A percentile compares a stretch with the other conserved stretches of the same genome.
phyloP scores from a whole-genome alignment of 2,888 invertebrate species.

The Scotopteryx bipunctaria region DNA sequence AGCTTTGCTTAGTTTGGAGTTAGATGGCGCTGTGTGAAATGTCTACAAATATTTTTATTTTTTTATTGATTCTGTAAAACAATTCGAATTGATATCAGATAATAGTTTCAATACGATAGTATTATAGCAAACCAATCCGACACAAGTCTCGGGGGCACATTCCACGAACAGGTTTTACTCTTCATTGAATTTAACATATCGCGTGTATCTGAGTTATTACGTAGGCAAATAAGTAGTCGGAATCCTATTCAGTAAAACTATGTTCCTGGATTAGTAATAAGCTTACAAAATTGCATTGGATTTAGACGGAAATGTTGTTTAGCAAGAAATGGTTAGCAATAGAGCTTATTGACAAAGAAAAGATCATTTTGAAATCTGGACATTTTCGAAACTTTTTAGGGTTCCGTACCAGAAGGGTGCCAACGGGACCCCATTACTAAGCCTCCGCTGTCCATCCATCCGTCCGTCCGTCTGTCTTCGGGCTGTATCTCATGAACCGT shows the following conservation, averaged over 20 bases:
- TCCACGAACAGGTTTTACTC: slow-evolving; percentile 34
- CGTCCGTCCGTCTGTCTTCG: too few relatives aligned
- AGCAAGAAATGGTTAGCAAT: neutral
- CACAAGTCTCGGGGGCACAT: slow-evolving; percentile 31
- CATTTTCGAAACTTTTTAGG: too few relatives aligned
- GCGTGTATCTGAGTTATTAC: slow-evolving; percentile 18
- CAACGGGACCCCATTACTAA: too few relatives aligned
- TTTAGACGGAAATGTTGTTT: slow-evolving; percentile 1
- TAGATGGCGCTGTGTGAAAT: too few relatives aligned
- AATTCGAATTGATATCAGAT: slow-evolving; percentile 2
- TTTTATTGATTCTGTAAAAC: neutral
- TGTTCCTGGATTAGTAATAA: neutral
- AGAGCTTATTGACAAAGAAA: too few relatives aligned
- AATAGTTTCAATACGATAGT: neutral
- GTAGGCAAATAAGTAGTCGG: slow-evolving; percentile 11
- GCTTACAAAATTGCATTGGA: slow-evolving; percentile 3
- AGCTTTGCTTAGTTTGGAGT: too few relatives aligned
- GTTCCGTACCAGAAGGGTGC: too few relatives aligned
- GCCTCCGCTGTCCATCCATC: too few relatives aligned
- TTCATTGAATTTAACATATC: slow-evolving; percentile 27
- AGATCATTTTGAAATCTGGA: too few relatives aligned
- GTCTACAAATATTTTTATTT: too few relatives aligned
- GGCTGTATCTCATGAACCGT: too few relatives aligned
- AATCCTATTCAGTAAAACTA: slow-evolving; percentile 14
- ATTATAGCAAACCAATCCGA: slow-evolving; percentile 14